Conservation (phyloP, 2,797 vertebrate species). For the Oreochromis mossambicus region DNA sequence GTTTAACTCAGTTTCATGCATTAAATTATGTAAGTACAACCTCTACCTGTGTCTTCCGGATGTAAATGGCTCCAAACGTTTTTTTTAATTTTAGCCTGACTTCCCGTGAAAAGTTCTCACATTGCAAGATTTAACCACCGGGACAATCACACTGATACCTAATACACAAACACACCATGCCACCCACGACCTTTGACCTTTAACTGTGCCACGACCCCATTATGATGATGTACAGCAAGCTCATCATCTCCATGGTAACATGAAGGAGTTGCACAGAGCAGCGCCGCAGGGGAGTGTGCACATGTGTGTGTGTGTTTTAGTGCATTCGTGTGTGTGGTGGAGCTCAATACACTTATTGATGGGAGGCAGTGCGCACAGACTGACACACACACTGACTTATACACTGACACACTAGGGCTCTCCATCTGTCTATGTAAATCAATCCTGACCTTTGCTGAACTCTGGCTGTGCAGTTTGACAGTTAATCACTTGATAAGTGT, state of each 20-base stretch:
- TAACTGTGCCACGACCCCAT: slow-evolving; percentile 62
- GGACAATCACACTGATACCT: slow-evolving; percentile 18
- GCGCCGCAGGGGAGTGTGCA: slow-evolving; percentile 32
- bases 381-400: neutral
- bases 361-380: neutral
- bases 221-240: slow-evolving; percentile 67
- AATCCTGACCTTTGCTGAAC: slow-evolving; percentile 69
- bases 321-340: neutral
- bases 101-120: neutral
- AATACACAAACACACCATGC: slow-evolving; percentile 23
- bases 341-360: neutral
- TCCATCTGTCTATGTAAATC: slow-evolving; percentile 76
- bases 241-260: slow-evolving; percentile 69
- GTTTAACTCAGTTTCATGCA: neutral
- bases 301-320: neutral
- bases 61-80: neutral
- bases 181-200: slow-evolving; percentile 56
- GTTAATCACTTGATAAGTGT: slow-evolving; percentile 71
- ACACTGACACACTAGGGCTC: slow-evolving; percentile 31
- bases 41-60: neutral
- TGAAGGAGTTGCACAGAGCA: slow-evolving; percentile 47
- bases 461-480: slow-evolving; percentile 69
- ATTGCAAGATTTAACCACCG: slow-evolving; percentile 21
- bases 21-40: neutral
- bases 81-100: neutral